phyloP scores from a whole-genome alignment of 2,888 invertebrate genomes.

The Xiphydria camelus region DNA sequence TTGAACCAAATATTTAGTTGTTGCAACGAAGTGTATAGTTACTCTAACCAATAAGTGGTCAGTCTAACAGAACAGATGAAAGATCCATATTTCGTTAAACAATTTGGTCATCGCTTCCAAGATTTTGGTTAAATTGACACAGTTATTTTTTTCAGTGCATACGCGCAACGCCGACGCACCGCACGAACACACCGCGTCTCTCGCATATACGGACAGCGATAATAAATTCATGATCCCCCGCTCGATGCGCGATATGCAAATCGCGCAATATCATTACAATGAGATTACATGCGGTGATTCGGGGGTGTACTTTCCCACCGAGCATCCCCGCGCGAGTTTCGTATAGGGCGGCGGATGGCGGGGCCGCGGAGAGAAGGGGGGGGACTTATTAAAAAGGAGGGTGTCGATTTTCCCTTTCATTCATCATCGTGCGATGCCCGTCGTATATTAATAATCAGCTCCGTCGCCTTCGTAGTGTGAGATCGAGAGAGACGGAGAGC shows the following conservation, averaged over 20 bases:
- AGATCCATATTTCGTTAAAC: no score
- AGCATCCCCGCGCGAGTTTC: slow-evolving; percentile 20
- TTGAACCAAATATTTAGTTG: no score
- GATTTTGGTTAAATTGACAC: no score
- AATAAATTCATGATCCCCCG: slow-evolving; percentile 49
- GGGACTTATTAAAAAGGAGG: slow-evolving; percentile 47
- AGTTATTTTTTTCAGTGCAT: no score
- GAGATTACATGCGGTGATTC: slow-evolving; percentile 53
- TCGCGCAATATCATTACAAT: slow-evolving; percentile 49
- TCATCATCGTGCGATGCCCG: slow-evolving; percentile 3
- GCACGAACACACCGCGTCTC: no score
- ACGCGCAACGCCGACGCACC: no score
- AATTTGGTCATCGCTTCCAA: no score
- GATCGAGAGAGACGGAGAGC: background rate
- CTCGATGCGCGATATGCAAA: slow-evolving; percentile 50
- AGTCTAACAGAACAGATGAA: no score
- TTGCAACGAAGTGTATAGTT: no score
- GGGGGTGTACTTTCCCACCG: slow-evolving; percentile 48
- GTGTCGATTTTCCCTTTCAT: slow-evolving; percentile 31
- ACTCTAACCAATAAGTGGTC: no score
- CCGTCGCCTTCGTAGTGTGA: background rate
- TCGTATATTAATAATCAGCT: slow-evolving; percentile 30
- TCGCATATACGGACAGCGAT: slow-evolving; percentile 18
- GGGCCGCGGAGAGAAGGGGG: slow-evolving; percentile 36
- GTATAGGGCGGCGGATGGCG: slow-evolving; percentile 14